Evolutionary conservation across 2,113 vertebrate species (phyloP).

Genomic region (Gavia stellata): DNA sequence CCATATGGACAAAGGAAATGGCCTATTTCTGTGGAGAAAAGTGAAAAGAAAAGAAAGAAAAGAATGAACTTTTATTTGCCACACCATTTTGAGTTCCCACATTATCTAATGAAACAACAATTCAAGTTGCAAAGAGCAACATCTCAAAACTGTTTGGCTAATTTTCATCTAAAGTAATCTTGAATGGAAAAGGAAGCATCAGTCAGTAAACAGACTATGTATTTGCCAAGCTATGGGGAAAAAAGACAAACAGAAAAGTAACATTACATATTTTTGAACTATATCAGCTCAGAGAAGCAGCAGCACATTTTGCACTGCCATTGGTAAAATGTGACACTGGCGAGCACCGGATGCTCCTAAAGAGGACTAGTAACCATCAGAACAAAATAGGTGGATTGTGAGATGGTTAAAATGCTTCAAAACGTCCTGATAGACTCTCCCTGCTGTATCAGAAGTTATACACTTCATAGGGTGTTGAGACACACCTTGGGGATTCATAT

Average conservation of each 20-base stretch:
- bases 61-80: background rate
- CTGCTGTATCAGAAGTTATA: background rate
- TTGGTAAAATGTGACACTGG: background rate
- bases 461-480: background rate
- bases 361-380: background rate
- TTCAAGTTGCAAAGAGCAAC: background rate
- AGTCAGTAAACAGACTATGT: background rate
- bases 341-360: fast-evolving
- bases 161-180: background rate
- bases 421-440: background rate
- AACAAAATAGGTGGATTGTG: background rate
- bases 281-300: background rate
- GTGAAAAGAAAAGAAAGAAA: background rate
- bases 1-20: background rate
- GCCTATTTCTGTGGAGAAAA: background rate
- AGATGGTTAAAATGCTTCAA: background rate
- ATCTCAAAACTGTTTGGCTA: background rate
- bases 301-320: background rate
- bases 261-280: background rate
- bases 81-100: background rate
- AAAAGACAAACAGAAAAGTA: background rate
- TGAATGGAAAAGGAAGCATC: background rate
- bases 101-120: background rate
- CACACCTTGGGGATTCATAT: background rate
- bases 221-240: background rate